phyloP scores from a whole-genome alignment of 2,113 vertebrate genomes.

The Petrocephalus zakoni region DNA sequence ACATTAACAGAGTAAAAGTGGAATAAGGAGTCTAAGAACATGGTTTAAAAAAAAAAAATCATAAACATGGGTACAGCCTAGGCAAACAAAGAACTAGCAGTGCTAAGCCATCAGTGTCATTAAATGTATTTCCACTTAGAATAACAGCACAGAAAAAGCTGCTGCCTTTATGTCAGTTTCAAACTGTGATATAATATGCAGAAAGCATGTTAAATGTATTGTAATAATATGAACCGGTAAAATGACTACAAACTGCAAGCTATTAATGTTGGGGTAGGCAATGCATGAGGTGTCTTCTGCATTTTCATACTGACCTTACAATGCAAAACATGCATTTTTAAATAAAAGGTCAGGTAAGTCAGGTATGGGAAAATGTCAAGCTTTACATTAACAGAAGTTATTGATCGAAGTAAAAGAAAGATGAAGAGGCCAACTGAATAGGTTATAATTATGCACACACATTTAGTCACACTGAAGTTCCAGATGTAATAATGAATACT shows the following conservation, averaged over 20 bases:
- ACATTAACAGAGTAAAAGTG: background rate
- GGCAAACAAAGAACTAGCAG: background rate
- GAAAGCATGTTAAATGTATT: background rate
- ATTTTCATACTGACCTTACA: background rate
- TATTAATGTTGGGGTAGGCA: background rate
- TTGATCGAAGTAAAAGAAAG: background rate
- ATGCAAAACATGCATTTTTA: background rate
- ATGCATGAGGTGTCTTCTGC: background rate
- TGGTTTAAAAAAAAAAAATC: too few species aligned
- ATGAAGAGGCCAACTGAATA: background rate
- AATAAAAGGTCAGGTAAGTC: background rate
- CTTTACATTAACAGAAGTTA: background rate
- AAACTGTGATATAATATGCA: background rate
- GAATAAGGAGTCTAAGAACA: background rate
- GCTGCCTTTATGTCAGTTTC: background rate
- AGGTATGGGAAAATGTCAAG: background rate
- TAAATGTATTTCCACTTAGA: background rate
- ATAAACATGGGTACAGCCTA: background rate
- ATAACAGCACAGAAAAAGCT: background rate
- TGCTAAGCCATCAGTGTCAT: background rate
- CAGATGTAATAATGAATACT: background rate
- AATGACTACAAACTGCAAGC: background rate
- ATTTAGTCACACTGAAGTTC: background rate
- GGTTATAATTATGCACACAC: background rate
- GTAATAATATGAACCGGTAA: background rate